These are phyloP conservation scores for Drosophila bunnanda DNA, from an alignment of 2,888 invertebrate species.

Conservation along the genomic window DNA sequence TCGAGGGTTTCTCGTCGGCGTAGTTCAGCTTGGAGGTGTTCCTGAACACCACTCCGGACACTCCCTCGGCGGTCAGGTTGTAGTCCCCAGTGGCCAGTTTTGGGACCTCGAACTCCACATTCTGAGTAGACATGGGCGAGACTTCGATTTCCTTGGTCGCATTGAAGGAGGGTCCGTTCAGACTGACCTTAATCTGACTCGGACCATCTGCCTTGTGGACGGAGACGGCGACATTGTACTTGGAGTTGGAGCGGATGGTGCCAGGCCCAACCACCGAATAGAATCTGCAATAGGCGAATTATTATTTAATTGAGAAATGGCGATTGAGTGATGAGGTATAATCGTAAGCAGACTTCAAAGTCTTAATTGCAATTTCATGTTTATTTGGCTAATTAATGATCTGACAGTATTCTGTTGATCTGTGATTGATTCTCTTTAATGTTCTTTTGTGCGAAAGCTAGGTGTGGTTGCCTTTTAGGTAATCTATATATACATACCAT, in stretches of 20 bases:
- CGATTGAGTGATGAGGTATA: conserved; percentile 14
- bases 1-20: conserved; percentile 88
- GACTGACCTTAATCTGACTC: conserved; percentile 88
- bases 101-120: conserved; percentile 89
- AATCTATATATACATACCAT: too few relatives aligned
- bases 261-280: conserved; percentile 93
- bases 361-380: conserved; percentile 42
- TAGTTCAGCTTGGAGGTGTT: conserved; percentile 90
- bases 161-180: conserved; percentile 90
- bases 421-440: conserved; percentile 14
- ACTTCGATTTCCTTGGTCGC: conserved; percentile 89
- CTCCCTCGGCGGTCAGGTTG: conserved; percentile 85
- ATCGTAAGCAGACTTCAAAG: not conserved
- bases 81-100: conserved; percentile 73
- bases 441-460: conserved; percentile 5
- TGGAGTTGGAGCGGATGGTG: conserved; percentile 92
- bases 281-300: conserved; percentile 56
- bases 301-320: conserved; percentile 6
- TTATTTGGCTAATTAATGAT: conserved; percentile 19
- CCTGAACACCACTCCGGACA: conserved; percentile 90
- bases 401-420: conserved; percentile 1
- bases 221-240: conserved; percentile 92
- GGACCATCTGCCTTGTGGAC: conserved; percentile 83
- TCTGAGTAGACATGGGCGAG: conserved; percentile 89
- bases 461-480: not conserved